Conservation (phyloP, 2,113 vertebrate genomes). For the Edolisoma coerulescens region DNA sequence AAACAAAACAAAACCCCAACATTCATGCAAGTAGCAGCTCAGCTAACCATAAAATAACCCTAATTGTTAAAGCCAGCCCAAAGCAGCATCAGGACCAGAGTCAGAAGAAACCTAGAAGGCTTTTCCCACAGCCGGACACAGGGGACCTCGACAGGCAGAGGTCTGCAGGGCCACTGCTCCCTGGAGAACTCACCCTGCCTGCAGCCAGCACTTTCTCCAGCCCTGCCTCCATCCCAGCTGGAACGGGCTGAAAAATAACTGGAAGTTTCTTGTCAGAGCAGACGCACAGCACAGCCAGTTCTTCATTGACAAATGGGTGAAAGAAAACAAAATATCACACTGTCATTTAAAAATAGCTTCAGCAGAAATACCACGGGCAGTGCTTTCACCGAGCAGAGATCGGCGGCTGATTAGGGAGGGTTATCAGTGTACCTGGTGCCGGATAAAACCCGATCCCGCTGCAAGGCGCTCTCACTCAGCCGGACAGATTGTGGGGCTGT, state of each 20-base stretch:
- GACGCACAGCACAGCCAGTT: not conserved
- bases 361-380: not conserved
- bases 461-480: not conserved
- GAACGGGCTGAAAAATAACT: constrained; percentile 7
- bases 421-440: not conserved
- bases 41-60: not conserved
- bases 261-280: constrained; percentile 22
- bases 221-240: constrained; percentile 17
- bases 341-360: constrained; percentile 43
- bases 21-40: not conserved
- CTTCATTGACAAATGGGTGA: not conserved
- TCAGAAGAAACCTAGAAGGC: not conserved
- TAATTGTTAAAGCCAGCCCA: not conserved
- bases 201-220: not conserved
- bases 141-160: not conserved
- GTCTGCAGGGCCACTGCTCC: not conserved
- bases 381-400: not conserved
- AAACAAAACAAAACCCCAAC: not conserved
- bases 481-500: not conserved
- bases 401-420: not conserved
- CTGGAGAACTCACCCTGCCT: not conserved
- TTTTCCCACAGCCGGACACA: not conserved
- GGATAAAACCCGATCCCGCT: not conserved
- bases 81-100: not conserved
- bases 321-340: constrained; percentile 26